Conservation (phyloP, 2,888 invertebrate genomes). For the Papilio elwesi region DNA sequence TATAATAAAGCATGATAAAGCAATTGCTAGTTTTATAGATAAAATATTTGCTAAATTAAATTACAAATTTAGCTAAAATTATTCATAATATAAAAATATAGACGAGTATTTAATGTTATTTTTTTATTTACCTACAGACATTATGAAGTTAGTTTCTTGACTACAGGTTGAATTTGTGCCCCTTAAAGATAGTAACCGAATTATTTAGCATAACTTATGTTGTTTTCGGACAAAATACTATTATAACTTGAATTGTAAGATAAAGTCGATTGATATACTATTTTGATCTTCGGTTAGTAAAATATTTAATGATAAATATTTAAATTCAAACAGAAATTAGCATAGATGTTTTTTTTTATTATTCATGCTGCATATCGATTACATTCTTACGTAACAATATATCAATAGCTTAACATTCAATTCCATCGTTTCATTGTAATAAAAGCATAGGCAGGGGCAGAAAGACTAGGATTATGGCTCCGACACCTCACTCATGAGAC, state of each 20-base stretch:
- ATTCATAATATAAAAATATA: neutral
- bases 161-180: neutral
- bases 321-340: neutral
- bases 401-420: neutral
- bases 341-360: neutral
- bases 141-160: neutral
- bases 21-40: neutral
- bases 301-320: neutral
- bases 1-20: no score
- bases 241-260: neutral
- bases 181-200: neutral
- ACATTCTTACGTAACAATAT: neutral
- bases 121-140: neutral
- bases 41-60: neutral
- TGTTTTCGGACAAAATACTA: constrained; percentile 1
- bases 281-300: neutral
- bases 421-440: no score
- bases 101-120: neutral
- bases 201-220: constrained; percentile 14
- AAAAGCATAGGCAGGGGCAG: no score
- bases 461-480: no score
- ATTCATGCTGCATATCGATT: neutral
- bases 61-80: neutral
- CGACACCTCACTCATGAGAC: no score
- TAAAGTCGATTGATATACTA: neutral